These are phyloP conservation scores for Gibbula magus DNA, from an alignment of 2,888 invertebrate genomes.

Conservation along the genomic window DNA sequence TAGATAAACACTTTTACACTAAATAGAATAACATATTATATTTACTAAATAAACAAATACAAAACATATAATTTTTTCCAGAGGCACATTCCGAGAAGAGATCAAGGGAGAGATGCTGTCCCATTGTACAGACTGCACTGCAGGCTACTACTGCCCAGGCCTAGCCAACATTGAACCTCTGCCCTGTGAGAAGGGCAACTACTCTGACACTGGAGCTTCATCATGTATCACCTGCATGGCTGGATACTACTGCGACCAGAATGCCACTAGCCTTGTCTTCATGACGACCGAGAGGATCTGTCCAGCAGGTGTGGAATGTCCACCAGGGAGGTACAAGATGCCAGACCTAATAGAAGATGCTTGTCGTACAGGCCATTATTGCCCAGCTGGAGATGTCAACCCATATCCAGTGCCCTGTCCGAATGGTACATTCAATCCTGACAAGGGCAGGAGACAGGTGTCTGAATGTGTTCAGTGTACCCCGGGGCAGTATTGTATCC, in stretches of 20 bases:
- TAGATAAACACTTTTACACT: too few relatives aligned
- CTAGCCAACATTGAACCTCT: slow-evolving; percentile 58
- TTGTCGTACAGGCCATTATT: slow-evolving; percentile 71
- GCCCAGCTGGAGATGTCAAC: slow-evolving; percentile 70
- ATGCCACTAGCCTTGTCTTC: slow-evolving; percentile 62
- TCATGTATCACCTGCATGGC: slow-evolving; percentile 65
- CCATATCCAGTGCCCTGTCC: slow-evolving; percentile 71
- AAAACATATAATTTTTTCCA: slow-evolving; percentile 40
- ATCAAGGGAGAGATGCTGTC: slow-evolving; percentile 59
- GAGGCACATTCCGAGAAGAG: slow-evolving; percentile 61
- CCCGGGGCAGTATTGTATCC: slow-evolving; percentile 68
- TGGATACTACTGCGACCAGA: slow-evolving; percentile 69
- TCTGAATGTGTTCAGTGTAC: slow-evolving; percentile 71
- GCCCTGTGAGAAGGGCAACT: slow-evolving; percentile 70
- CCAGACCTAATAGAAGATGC: slow-evolving; percentile 63
- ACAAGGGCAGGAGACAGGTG: slow-evolving; percentile 61
- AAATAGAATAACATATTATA: too few relatives aligned
- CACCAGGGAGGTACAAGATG: slow-evolving; percentile 62
- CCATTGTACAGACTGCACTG: slow-evolving; percentile 63
- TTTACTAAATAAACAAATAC: too few relatives aligned
- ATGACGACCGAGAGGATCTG: slow-evolving; percentile 55
- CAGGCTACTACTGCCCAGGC: slow-evolving; percentile 71
- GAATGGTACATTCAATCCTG: slow-evolving; percentile 67
- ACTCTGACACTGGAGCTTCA: slow-evolving; percentile 62
- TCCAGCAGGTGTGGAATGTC: slow-evolving; percentile 69